A percentile compares a stretch with the other conserved stretches of the same genome.
These are phyloP conservation scores for Schizaphis graminum DNA, from an alignment of 2,888 invertebrate genomes.

Conservation along the genomic window DNA sequence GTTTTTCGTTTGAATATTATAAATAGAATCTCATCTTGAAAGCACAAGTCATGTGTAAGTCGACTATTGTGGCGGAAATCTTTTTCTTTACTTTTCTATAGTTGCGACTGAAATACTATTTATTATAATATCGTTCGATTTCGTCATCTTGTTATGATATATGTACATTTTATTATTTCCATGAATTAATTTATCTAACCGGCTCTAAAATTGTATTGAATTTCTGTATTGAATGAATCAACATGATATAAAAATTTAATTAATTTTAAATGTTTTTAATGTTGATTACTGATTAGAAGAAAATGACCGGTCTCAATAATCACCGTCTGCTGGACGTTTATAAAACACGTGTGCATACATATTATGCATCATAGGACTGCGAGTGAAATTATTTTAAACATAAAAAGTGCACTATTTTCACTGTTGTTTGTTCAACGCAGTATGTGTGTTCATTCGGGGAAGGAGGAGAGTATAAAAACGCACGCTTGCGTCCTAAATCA, in stretches of 20 bases:
- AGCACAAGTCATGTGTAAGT: neutral
- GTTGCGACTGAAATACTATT: neutral
- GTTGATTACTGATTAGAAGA: neutral
- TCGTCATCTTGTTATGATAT: neutral
- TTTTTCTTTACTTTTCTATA: neutral
- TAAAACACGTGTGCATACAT: too few relatives aligned
- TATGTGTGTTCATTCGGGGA: neutral
- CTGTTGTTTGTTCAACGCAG: neutral
- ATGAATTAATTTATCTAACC: neutral
- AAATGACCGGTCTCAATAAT: neutral
- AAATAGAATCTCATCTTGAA: neutral
- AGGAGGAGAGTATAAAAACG: too few relatives aligned
- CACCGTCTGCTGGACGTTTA: neutral
- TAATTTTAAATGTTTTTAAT: neutral
- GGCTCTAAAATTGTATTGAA: neutral
- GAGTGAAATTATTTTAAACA: neutral
- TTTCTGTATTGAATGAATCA: neutral
- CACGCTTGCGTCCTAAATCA: constrained; percentile 1
- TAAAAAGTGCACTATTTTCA: neutral
- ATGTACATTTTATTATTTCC: neutral
- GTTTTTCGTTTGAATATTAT: neutral
- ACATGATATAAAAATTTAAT: neutral
- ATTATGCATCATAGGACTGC: neutral
- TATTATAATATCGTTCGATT: neutral
- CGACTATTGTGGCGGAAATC: neutral